Conservation (phyloP, 2,113 vertebrate species). For the Himantopus leucocephalus region DNA sequence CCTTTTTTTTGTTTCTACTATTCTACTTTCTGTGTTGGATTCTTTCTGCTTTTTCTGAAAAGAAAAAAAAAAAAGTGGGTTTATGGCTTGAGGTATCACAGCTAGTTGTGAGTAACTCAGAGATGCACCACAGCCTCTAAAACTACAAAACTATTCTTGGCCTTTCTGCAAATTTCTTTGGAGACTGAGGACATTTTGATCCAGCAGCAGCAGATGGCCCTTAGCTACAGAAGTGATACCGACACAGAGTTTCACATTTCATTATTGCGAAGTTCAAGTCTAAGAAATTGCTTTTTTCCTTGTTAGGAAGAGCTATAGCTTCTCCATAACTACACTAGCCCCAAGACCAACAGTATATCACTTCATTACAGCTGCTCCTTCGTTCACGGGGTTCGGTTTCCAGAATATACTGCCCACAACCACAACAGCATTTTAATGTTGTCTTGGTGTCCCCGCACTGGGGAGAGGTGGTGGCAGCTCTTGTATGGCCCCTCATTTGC, state of each 20-base stretch:
- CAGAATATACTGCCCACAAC: neutral
- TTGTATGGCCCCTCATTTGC: neutral
- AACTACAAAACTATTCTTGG: neutral
- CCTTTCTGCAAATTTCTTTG: neutral
- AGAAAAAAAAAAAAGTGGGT: neutral
- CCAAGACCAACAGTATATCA: neutral
- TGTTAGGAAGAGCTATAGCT: neutral
- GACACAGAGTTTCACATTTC: neutral
- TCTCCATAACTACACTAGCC: neutral
- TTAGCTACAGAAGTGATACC: neutral
- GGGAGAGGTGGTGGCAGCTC: neutral
- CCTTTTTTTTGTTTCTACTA: neutral
- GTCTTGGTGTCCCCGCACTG: neutral
- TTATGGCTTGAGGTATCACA: neutral
- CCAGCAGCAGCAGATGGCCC: neutral
- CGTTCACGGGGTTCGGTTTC: neutral
- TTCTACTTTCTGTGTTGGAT: neutral
- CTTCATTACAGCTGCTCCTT: neutral
- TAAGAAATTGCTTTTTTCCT: constrained; percentile 15
- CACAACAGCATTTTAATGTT: neutral
- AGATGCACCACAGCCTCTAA: neutral
- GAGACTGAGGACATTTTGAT: neutral
- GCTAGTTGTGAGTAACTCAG: neutral
- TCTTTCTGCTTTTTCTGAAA: neutral
- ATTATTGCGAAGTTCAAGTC: neutral